Conservation (phyloP, 2,113 vertebrate genomes). For the Pionites leucogaster region DNA sequence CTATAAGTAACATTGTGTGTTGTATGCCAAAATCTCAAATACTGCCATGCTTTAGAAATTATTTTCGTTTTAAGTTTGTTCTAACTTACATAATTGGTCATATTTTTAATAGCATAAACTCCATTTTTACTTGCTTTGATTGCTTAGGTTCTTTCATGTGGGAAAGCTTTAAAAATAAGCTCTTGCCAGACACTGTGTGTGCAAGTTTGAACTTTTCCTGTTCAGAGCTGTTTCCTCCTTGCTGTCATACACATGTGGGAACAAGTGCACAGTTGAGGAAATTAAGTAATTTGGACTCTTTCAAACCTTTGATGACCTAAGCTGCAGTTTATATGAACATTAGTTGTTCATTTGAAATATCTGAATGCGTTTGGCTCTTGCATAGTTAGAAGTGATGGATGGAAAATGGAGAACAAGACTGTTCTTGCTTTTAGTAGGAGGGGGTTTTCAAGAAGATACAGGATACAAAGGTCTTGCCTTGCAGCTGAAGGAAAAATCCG, state of each 20-base stretch:
- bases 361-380: background rate
- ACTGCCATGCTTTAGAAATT: background rate
- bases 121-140: conserved; percentile 18
- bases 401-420: background rate
- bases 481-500: background rate
- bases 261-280: background rate
- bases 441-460: background rate
- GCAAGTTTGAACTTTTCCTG: conserved; percentile 40
- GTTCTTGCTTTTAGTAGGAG: background rate
- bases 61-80: background rate
- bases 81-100: background rate
- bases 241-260: background rate
- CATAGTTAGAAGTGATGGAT: background rate
- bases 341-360: background rate
- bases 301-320: conserved; percentile 31
- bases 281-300: background rate
- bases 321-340: background rate
- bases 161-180: conserved; percentile 20
- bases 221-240: conserved; percentile 38
- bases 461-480: background rate
- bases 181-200: background rate
- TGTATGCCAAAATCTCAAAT: background rate
- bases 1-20: accelerated
- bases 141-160: conserved; percentile 28
- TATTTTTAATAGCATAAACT: background rate